Base-by-base conservation (phyloP, 2,113 vertebrate genomes). In the Periophthalmus modestus region DNA sequence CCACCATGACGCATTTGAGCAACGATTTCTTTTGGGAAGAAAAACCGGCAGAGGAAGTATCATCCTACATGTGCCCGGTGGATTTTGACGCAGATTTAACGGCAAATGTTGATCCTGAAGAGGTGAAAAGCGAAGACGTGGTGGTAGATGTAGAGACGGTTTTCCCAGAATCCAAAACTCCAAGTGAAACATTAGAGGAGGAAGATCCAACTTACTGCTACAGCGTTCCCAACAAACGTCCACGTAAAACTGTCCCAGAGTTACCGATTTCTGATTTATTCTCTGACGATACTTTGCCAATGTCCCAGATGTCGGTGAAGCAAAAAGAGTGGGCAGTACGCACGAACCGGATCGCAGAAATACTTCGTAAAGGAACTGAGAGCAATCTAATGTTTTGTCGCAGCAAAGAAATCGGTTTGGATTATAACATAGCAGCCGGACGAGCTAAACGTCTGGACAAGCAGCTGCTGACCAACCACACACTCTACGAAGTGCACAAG, bases 31-130 rank as follows among this genome's bases (percentile, higher is more conserved):
- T 23, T 0, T 15, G 21, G 48, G 11, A 39, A 21, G 72, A 68
- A 0, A 11, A 18, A 0, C 57, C 80, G 3, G 58, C 5, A 12
- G 23, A 15, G 21, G 57, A 24, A 28, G 57, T 9, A 2, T 55
- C 73, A 36, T 83, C 81, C 0, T 81, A 83, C 71, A 81, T 69
- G 75, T 83, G 84, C 71, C 84, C 81, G 0, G 72, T 86, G 14
- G 81, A 81, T 1, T 78, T 48, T 18, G 81, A 83, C 16, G 6
- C 46, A 0, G 78, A 83, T 0, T 33, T 43, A 43, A 39, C 7
- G 58, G 33, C 69, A 0, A 34, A 14, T 11, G 0, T 19, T 0
- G 59, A 76, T 16, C 28, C 2, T 0, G 7, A 69, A n/a, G 2
- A 47, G 0, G 4, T 14, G 0, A 15, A 3, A 5, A 1, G n/a